Evolutionary conservation across 2,888 invertebrate species (phyloP).

Genomic region (Tetranychus piercei): DNA sequence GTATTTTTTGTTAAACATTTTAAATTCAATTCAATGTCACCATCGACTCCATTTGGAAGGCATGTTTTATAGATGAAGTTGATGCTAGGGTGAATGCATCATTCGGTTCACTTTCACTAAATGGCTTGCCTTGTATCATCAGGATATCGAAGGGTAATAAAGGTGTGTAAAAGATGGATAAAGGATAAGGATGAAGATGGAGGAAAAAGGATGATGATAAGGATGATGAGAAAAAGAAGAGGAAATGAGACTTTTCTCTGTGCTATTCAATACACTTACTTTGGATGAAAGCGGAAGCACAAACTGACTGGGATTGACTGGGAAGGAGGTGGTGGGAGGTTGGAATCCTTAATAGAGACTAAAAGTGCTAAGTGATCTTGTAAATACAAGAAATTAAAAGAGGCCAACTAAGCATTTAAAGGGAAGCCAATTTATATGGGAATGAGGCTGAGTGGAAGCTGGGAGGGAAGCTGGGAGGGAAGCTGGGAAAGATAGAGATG

Average conservation of each 20-base stretch:
- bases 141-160: too few relatives aligned
- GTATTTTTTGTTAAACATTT: not conserved
- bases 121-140: too few relatives aligned
- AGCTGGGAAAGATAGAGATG: constrained; percentile 6
- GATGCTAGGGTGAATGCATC: too few relatives aligned
- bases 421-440: not conserved
- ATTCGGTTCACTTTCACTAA: too few relatives aligned
- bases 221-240: not conserved
- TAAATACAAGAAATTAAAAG: not conserved
- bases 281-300: not conserved
- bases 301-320: not conserved
- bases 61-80: too few relatives aligned
- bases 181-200: not conserved
- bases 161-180: too few relatives aligned
- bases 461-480: not conserved
- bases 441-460: not conserved
- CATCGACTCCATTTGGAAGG: not conserved
- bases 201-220: not conserved
- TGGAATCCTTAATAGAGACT: not conserved
- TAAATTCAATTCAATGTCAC: not conserved
- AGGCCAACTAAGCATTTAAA: not conserved
- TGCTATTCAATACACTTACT: not conserved
- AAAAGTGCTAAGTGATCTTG: not conserved
- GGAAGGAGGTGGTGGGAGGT: not conserved
- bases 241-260: not conserved